Conservation (phyloP, 1,140 invertebrate genomes). For the Myzus persicae region DNA sequence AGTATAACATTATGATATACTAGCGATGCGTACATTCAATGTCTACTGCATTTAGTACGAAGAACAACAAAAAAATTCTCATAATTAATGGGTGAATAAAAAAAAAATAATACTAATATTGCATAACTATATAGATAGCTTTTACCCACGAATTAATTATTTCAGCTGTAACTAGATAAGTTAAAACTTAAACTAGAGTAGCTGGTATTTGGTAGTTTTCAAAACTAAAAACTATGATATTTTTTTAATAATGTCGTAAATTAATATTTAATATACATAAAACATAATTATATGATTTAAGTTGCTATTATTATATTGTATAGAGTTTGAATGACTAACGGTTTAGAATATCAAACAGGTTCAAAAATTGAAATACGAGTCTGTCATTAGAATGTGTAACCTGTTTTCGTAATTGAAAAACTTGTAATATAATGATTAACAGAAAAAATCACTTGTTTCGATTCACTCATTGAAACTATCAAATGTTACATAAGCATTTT, state of each 20-base stretch:
- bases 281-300: background rate
- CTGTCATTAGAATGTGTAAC: background rate
- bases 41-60: background rate
- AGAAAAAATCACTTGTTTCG: background rate
- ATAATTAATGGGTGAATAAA: background rate
- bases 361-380: background rate
- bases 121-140: background rate
- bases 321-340: background rate
- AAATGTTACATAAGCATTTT: background rate
- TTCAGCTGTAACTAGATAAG: background rate
- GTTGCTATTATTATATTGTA: background rate
- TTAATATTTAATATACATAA: background rate
- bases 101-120: background rate
- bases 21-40: background rate
- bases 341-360: conserved; percentile 31
- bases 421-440: conserved; percentile 13
- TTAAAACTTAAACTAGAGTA: background rate
- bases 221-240: background rate
- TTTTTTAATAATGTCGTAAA: background rate
- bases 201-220: background rate
- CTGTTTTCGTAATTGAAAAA: conserved; percentile 20
- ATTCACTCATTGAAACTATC: background rate
- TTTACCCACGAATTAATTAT: background rate
- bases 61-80: background rate
- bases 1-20: background rate